phyloP scores from a whole-genome alignment of 2,888 invertebrate genomes.

The Cotesia congregata region DNA sequence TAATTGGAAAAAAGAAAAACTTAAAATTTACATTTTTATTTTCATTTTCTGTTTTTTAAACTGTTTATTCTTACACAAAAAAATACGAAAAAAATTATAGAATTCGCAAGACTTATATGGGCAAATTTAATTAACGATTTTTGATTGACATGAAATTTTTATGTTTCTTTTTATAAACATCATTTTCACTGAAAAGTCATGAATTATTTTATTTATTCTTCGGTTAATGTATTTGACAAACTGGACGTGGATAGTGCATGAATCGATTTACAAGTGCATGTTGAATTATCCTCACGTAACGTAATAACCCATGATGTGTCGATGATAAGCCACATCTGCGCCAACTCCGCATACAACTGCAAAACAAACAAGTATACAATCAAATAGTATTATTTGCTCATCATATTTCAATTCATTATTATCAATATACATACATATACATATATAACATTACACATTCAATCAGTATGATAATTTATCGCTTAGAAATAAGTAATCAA shows the following conservation, averaged over 20 bases:
- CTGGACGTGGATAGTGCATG: constrained; percentile 49
- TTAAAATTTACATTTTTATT: too few relatives aligned
- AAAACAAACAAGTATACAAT: constrained; percentile 55
- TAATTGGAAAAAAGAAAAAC: too few relatives aligned
- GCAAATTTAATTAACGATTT: too few relatives aligned
- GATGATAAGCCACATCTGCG: constrained; percentile 76
- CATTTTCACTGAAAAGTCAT: background rate
- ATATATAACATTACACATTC: background rate
- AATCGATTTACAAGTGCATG: constrained; percentile 60
- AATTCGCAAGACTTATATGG: too few relatives aligned
- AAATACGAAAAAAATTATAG: too few relatives aligned
- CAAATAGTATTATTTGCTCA: constrained; percentile 10
- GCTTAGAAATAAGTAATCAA: background rate
- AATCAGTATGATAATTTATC: background rate
- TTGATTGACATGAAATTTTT: too few relatives aligned
- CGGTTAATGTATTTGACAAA: background rate
- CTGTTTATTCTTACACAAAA: too few relatives aligned
- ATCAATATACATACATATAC: too few relatives aligned
- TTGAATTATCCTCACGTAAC: constrained; percentile 74
- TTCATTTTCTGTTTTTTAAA: too few relatives aligned
- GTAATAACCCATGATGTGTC: constrained; percentile 75
- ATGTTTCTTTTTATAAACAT: background rate
- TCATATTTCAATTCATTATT: background rate
- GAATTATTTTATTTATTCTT: background rate
- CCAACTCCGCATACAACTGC: constrained; percentile 78